phyloP scores from a whole-genome alignment of 2,888 invertebrate species.

The Actias luna region DNA sequence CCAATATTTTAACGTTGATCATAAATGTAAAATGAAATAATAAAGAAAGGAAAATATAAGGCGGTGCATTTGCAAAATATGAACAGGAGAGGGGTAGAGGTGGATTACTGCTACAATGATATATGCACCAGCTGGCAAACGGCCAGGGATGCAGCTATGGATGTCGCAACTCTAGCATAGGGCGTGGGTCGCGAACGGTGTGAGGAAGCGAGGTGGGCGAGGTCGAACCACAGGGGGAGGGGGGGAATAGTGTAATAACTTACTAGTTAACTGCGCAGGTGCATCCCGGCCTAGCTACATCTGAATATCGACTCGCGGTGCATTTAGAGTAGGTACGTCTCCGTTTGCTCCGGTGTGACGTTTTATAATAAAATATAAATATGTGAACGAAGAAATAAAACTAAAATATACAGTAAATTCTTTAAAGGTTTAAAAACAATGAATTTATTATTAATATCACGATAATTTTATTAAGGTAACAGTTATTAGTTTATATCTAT shows the following conservation, averaged over 20 bases:
- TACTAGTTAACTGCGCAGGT: slow-evolving; percentile 64
- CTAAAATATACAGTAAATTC: neutral
- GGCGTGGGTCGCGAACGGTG: slow-evolving; percentile 28
- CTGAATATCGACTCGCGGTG: slow-evolving; percentile 1
- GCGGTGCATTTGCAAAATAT: slow-evolving; percentile 9
- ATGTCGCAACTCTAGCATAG: slow-evolving; percentile 49
- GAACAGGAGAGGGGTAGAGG: neutral
- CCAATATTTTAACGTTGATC: neutral
- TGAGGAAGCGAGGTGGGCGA: slow-evolving; percentile 24
- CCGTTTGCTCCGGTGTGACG: neutral
- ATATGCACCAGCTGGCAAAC: slow-evolving; percentile 42
- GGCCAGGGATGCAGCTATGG: slow-evolving; percentile 72
- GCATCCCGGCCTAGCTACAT: slow-evolving; percentile 48
- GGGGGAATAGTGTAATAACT: slow-evolving; percentile 50
- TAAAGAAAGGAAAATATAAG: neutral
- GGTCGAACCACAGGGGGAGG: slow-evolving; percentile 26
- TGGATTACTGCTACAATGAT: slow-evolving; percentile 9
- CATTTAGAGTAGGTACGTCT: neutral
- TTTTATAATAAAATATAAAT: neutral
- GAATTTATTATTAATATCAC: neutral
- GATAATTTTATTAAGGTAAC: neutral
- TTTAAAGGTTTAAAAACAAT: neutral
- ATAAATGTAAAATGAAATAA: neutral
- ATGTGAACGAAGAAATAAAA: neutral
- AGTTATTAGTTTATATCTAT: neutral